Conservation (phyloP, 2,888 invertebrate genomes). For the Troides helena region DNA sequence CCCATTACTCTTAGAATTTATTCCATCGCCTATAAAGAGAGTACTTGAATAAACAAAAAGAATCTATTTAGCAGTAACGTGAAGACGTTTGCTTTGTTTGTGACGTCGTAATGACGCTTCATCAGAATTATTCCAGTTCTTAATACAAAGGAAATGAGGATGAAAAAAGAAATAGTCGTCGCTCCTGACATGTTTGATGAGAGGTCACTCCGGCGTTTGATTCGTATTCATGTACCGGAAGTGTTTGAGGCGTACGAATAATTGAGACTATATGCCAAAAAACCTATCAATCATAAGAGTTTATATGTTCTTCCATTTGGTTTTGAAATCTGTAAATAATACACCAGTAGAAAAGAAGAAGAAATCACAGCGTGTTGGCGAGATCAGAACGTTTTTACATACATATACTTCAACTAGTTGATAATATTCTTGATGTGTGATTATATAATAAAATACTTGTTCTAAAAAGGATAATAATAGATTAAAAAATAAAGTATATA, state of each 20-base stretch:
- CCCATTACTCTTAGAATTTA: background rate
- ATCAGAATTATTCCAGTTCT: conserved; percentile 10
- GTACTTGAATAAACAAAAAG: conserved; percentile 15
- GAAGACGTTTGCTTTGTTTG: conserved; percentile 14
- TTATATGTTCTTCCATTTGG: no score
- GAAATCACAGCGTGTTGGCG: no score
- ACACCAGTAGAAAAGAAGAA: no score
- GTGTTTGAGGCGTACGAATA: background rate
- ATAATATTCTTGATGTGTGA: no score
- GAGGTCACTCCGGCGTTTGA: background rate
- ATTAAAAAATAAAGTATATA: no score
- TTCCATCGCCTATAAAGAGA: conserved; percentile 7
- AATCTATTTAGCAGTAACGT: conserved; percentile 14
- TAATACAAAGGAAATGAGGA: conserved; percentile 16
- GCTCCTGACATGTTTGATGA: background rate
- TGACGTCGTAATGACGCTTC: conserved; percentile 5
- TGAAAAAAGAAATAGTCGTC: background rate
- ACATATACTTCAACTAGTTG: no score
- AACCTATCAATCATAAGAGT: no score
- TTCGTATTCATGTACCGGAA: background rate
- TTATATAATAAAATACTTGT: no score
- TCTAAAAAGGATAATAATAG: no score
- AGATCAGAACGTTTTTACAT: no score
- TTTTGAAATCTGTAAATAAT: no score
- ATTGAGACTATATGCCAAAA: no score